A percentile compares a stretch with the other conserved stretches of the same genome.
phyloP scores from a whole-genome alignment of 2,797 vertebrate genomes.

The Tenualosa thibaudeaui region DNA sequence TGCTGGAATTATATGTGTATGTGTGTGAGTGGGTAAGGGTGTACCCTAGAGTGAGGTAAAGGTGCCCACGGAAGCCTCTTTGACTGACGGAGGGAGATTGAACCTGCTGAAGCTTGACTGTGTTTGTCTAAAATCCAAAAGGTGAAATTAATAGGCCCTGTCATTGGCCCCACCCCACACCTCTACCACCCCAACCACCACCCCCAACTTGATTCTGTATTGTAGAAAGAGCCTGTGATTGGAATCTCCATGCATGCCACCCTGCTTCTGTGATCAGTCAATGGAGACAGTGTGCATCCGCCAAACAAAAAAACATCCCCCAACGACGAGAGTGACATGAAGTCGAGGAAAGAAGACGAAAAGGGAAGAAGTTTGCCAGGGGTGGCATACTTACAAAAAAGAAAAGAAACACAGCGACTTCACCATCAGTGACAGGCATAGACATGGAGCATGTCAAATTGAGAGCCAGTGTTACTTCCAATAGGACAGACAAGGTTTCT shows the following conservation, averaged over 20 bases:
- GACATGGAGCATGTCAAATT: constrained; percentile 57
- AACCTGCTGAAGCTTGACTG: constrained; percentile 69
- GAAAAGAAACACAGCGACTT: neutral
- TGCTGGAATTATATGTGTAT: constrained; percentile 33
- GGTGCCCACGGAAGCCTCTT: constrained; percentile 47
- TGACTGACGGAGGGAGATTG: constrained; percentile 68
- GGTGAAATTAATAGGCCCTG: constrained; percentile 71
- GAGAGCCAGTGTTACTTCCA: constrained; percentile 66
- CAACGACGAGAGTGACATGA: neutral
- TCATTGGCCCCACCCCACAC: constrained; percentile 49
- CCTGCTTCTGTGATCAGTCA: neutral
- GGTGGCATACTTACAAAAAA: constrained; percentile 36
- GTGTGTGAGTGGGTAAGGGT: constrained; percentile 20
- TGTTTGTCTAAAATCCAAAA: constrained; percentile 69
- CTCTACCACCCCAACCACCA: neutral
- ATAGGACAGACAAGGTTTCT: constrained; percentile 61
- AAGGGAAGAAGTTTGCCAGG: neutral
- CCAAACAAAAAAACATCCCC: neutral
- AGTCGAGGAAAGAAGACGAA: constrained; percentile 14
- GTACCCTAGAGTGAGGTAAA: neutral
- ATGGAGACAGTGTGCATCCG: neutral
- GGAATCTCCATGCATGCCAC: constrained; percentile 57
- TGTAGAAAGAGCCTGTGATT: constrained; percentile 45
- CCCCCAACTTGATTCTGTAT: constrained; percentile 42
- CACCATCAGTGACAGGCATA: constrained; percentile 47